Evolutionary conservation across 2,113 vertebrate species (phyloP), one percentile per base, ranked within the genome.

Genomic region (Melanerpes formicivorus): DNA sequence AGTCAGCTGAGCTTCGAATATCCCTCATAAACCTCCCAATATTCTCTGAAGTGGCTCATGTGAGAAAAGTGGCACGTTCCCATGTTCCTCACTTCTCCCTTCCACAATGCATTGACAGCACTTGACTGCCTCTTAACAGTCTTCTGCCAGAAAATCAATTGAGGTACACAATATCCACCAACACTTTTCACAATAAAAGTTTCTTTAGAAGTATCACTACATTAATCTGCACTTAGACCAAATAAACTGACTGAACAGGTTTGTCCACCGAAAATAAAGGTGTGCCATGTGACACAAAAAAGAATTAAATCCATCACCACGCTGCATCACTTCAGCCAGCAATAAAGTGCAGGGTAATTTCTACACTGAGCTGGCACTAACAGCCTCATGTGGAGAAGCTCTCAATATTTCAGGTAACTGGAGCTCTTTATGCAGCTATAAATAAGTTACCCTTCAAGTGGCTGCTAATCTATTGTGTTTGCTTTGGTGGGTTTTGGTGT

Each of bases 351-450:
- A 80, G 21, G 58, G 52, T 23, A 71, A 40, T 42, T 91, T 66
- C 52, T 66, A 58, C 30, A 63, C 30, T 26, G n/a, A 66, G 27
- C n/a, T 63, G 52, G 8, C 34, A 80, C 16, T n/a, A 62, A 44
- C 18, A 52, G 1, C 40, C 10, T 11, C 0, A 0, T 21, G 29
- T 1, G 2, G 32, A 86, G 26, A 77, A 67, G 30, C 11, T 59
- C 25, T 64, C 66, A 21, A 4, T 67, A 63, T 32, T 64, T 83
- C 86, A 84, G 77, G n/a, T 52, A 63, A 74, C 54, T 14, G 14
- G 9, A 64, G 25, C 14, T 78, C 11, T 73, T 48, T 1, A 34
- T 21, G 26, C 22, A 70, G 52, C 15, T 73, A 23, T 46, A 84
- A 65, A 84, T 10, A 73, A 42, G 42, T 40, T 59, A 80, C 14